Conservation (phyloP, 2,113 vertebrate species). For the Corydoras maculifer region DNA sequence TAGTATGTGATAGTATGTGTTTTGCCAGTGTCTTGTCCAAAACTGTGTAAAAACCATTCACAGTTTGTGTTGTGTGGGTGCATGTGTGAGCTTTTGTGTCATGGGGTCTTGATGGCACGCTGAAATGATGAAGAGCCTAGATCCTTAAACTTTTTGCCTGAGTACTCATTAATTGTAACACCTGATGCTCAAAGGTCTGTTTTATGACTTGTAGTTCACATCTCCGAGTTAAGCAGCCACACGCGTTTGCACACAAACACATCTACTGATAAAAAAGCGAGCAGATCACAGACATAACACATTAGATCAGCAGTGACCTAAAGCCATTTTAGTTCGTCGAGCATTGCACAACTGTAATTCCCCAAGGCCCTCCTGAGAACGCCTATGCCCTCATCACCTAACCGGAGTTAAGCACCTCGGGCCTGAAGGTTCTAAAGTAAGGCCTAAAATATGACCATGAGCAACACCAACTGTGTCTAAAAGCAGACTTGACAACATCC, state of each 20-base stretch:
- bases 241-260: constrained; percentile 33
- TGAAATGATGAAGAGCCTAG: too few species aligned
- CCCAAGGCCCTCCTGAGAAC: constrained; percentile 11
- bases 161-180: constrained; percentile 69
- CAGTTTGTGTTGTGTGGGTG: too few species aligned
- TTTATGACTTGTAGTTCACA: background rate
- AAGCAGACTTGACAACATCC: constrained; percentile 21
- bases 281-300: constrained; percentile 52
- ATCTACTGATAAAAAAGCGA: constrained; percentile 10
- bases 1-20: too few species aligned
- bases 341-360: constrained; percentile 28
- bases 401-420: constrained; percentile 17
- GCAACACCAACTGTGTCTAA: constrained; percentile 14
- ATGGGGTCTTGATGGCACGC: too few species aligned
- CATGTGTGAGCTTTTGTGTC: too few species aligned
- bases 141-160: constrained; percentile 62
- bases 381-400: constrained; percentile 11
- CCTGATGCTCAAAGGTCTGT: constrained; percentile 23
- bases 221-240: too few species aligned
- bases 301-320: constrained; percentile 52
- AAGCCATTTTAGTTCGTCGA: constrained; percentile 50
- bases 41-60: too few species aligned
- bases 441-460: constrained; percentile 30
- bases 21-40: too few species aligned
- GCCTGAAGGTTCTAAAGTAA: constrained; percentile 24